Evolutionary conservation across 2,888 invertebrate species (phyloP).

Genomic region (Fragum sueziense): DNA sequence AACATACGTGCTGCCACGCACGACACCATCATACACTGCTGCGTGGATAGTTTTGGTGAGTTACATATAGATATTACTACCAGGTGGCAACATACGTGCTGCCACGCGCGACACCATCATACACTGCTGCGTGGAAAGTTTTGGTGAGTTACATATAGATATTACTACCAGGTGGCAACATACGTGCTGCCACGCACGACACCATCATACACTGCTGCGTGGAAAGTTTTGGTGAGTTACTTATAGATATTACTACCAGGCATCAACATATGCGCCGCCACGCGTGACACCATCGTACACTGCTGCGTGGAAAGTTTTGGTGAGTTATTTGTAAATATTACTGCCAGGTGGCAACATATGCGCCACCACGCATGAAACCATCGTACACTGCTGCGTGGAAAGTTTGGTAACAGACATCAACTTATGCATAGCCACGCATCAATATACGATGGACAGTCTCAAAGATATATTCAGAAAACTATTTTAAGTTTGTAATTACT

Average conservation of each 20-base stretch:
- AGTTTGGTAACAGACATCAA: too few species aligned
- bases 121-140: constrained; percentile 81
- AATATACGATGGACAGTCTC: too few species aligned
- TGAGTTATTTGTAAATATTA: too few species aligned
- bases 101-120: constrained; percentile 82
- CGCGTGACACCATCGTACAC: constrained; percentile 81
- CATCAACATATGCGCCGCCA: constrained; percentile 76
- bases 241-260: too few species aligned
- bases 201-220: constrained; percentile 82
- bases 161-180: constrained; percentile 75
- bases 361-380: too few species aligned
- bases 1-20: constrained; percentile 79
- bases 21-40: constrained; percentile 81
- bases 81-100: constrained; percentile 76
- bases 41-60: constrained; percentile 83
- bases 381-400: too few species aligned
- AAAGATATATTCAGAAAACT: too few species aligned
- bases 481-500: too few species aligned
- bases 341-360: too few species aligned
- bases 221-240: constrained; percentile 82
- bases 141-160: constrained; percentile 82
- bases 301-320: constrained; percentile 82
- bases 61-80: too few species aligned
- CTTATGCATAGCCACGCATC: too few species aligned
- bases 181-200: constrained; percentile 80